phyloP scores from a whole-genome alignment of 2,888 invertebrate genomes.

The Thymelicus lineola region DNA sequence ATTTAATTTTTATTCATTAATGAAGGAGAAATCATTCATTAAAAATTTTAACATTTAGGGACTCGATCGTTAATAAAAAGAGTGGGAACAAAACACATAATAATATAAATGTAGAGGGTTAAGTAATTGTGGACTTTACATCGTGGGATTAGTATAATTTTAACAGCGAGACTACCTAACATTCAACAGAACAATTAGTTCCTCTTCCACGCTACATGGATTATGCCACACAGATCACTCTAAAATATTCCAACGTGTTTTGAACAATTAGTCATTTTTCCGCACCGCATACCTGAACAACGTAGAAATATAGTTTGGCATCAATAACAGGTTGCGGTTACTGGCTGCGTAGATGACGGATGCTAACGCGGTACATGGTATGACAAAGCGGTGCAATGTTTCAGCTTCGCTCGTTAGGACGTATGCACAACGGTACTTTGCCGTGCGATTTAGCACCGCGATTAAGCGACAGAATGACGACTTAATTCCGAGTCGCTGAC shows the following conservation, averaged over 20 bases:
- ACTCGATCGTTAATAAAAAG: not conserved
- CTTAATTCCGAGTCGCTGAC: not conserved
- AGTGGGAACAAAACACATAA: not conserved
- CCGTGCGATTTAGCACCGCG: constrained; percentile 5
- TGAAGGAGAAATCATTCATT: constrained; percentile 31
- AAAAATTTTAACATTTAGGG: constrained; percentile 28
- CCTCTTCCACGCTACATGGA: not conserved
- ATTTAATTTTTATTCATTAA: constrained; percentile 32
- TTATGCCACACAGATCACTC: not conserved
- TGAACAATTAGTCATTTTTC: constrained; percentile 15
- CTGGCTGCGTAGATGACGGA: constrained; percentile 48
- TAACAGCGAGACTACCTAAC: too few species aligned
- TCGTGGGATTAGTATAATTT: too few species aligned
- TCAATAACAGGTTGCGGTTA: constrained; percentile 32
- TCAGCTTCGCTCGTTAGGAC: constrained; percentile 49
- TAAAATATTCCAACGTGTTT: not conserved
- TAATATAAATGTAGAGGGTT: too few species aligned
- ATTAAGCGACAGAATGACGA: not conserved
- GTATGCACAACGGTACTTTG: constrained; percentile 1
- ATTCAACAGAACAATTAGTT: too few species aligned
- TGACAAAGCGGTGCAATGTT: constrained; percentile 53
- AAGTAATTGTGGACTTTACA: too few species aligned
- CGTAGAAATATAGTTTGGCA: constrained; percentile 23
- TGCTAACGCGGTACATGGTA: constrained; percentile 45
- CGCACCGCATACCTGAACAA: constrained; percentile 37